Evolutionary conservation across 2,113 vertebrate genomes (phyloP).

Genomic region (Pao palembangensis): DNA sequence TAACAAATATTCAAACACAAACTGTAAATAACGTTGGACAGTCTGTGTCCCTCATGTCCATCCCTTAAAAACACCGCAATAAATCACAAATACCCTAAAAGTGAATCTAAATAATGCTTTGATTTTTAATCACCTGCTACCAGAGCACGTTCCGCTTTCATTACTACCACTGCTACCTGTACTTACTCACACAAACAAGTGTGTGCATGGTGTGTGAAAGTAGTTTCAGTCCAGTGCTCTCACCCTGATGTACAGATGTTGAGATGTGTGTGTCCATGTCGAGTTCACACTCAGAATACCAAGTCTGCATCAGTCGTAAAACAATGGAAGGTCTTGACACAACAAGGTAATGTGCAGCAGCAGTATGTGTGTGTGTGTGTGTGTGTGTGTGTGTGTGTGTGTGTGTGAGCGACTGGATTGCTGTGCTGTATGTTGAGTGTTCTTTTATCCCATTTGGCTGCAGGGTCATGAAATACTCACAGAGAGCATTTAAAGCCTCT

Average conservation of each 20-base stretch:
- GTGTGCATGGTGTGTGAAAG: constrained; percentile 8
- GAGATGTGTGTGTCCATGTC: too few species aligned
- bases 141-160: too few species aligned
- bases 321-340: neutral
- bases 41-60: neutral
- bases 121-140: too few species aligned
- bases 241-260: neutral
- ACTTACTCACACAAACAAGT: neutral
- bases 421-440: neutral
- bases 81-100: too few species aligned
- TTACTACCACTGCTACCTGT: too few species aligned
- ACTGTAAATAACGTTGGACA: neutral
- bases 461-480: neutral
- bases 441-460: constrained; percentile 1
- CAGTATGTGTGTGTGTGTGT: neutral
- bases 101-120: too few species aligned
- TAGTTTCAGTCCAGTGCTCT: constrained; percentile 31
- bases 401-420: neutral
- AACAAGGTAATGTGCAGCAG: neutral
- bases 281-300: too few species aligned
- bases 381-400: constrained; percentile 1
- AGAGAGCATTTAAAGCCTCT: neutral
- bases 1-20: constrained; percentile 2
- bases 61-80: neutral
- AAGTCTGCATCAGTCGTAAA: neutral